Conservation (phyloP, 2,113 vertebrate genomes). For the Psittacus erithacus region DNA sequence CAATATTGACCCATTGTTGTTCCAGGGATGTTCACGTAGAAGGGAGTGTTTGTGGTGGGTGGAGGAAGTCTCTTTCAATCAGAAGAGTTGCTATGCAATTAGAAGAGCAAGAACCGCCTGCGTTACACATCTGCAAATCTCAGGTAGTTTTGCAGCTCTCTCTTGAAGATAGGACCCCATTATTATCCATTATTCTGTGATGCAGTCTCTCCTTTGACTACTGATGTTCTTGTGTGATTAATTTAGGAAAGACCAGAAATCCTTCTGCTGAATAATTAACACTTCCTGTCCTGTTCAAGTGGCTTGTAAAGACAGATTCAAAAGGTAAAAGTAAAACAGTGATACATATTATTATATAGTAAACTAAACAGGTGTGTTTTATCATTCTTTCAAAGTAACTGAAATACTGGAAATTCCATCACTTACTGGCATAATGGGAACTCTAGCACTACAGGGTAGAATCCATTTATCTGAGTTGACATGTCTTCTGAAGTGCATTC, state of each 20-base stretch:
- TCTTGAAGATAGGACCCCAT: slow-evolving; percentile 27
- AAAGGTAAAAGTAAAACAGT: not conserved
- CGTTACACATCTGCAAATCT: slow-evolving; percentile 26
- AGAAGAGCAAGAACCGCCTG: slow-evolving; percentile 8
- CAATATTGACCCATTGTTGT: not conserved
- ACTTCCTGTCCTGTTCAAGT: slow-evolving; percentile 32
- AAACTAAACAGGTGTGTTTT: not conserved
- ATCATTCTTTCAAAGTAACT: not conserved
- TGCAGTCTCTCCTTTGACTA: not conserved
- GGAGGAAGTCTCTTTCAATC: slow-evolving; percentile 28
- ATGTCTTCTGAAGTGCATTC: not conserved
- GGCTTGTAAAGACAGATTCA: not conserved
- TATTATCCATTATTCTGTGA: slow-evolving; percentile 48
- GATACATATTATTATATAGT: not conserved
- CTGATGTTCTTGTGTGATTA: slow-evolving; percentile 42
- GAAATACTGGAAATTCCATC: not conserved
- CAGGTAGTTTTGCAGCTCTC: slow-evolving; percentile 25
- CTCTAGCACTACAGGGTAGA: not conserved
- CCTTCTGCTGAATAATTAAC: slow-evolving; percentile 50
- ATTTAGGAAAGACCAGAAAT: slow-evolving; percentile 51
- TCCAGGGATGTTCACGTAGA: not conserved
- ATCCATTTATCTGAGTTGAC: not conserved
- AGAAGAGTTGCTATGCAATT: slow-evolving; percentile 42
- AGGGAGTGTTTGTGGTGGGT: slow-evolving; percentile 37
- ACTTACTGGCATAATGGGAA: not conserved